Base-by-base conservation (phyloP, 1,140 invertebrate genomes). In the Drosophila takahashii region DNA sequence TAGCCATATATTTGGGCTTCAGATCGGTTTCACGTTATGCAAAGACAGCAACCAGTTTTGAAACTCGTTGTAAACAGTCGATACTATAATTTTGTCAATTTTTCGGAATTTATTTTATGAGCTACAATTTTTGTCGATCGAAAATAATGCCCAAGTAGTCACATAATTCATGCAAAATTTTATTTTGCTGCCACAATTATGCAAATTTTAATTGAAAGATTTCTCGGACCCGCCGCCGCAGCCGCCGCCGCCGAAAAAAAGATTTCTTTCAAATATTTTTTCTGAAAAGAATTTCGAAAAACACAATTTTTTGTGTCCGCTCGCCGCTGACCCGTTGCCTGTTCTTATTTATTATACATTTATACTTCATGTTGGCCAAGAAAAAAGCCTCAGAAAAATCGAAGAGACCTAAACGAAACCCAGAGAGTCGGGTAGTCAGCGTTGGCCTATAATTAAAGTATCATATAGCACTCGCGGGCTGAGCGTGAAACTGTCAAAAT, bases 131-230 rank as follows among this genome's bases (percentile, higher is more conserved):
- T 81, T 74, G 57, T 72, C 59, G 73, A 62, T 34, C 58, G 42
- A 72, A 89, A 74, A 89, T 89, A 89, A 84, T 90, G 83, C 83
- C 83, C 83, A 87, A 87, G 79, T 87, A 89, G 85, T 89, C 84
- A 61, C 84, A 89, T 89, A 89, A 89, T 80, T 89, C 84, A 89
- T 89, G 80, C 84, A 89, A 87, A 87, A 87, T 67, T 65, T 67
- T 65, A 51, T 67, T 58, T 84, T 53, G 75, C 79, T 77, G 84
- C 80, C 45, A 74, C 84, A 89, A 89, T 89, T 89, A 89, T 89
- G 84, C 69, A 84, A 84, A 89, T 89, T 89, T 89, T 89, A 89
- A 89, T 89, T 89, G 84, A 89, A 89, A 89, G 84, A 84, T 79
- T 85, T 79, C 66, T 70, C 54, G 61, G 27, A 41, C 39, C 44